Conservation (phyloP, 1,140 invertebrate species). For the Diorhabda carinulata region DNA sequence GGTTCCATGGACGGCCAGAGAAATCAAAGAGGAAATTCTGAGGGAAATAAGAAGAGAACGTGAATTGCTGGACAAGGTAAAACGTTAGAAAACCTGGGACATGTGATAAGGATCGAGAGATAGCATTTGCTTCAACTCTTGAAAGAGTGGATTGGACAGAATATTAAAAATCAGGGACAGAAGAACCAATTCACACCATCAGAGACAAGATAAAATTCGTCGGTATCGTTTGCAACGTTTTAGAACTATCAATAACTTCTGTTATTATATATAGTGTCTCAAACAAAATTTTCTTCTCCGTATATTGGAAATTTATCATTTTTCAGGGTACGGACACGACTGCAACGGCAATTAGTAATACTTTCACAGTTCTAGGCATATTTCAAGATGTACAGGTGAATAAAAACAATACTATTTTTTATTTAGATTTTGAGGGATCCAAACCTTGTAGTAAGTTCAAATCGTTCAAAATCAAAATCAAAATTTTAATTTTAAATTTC, state of each 20-base stretch:
- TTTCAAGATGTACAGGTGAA: conserved; percentile 23
- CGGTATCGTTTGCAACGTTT: no score
- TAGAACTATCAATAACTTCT: no score
- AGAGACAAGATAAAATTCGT: no score
- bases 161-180: not conserved
- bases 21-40: not conserved
- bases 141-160: not conserved
- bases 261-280: not conserved
- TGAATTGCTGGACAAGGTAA: no score
- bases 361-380: conserved; percentile 20
- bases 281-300: conserved; percentile 1
- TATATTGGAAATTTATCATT: not conserved
- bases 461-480: no score
- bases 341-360: conserved; percentile 9
- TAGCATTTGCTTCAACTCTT: not conserved
- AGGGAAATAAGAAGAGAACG: no score
- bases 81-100: no score
- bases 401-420: not conserved
- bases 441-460: no score
- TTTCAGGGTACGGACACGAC: conserved; percentile 22
- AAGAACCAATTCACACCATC: no score
- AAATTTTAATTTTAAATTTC: not conserved
- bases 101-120: not conserved
- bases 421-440: no score
- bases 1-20: not conserved